A percentile compares a stretch with the other conserved stretches of the same genome.
These are phyloP conservation scores for Solenopsis fugax DNA, from an alignment of 1,140 invertebrate genomes.

Conservation along the genomic window DNA sequence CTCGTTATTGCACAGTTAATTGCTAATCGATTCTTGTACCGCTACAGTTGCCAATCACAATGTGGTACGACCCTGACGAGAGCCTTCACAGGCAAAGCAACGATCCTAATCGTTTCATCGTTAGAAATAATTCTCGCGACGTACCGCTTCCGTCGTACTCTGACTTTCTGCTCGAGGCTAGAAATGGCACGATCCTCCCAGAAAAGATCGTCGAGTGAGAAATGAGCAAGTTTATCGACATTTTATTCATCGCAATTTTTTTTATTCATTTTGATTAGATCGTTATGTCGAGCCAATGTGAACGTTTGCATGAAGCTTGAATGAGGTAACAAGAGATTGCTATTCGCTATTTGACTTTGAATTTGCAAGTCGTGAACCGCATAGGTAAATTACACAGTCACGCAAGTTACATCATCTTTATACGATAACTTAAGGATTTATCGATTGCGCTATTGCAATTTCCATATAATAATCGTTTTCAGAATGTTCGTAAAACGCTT, in stretches of 20 bases:
- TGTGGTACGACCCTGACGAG: constrained; percentile 54
- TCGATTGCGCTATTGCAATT: constrained; percentile 21
- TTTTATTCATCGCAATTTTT: background rate
- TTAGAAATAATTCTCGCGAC: constrained; percentile 31
- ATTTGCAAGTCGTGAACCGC: constrained; percentile 11
- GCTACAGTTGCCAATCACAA: constrained; percentile 57
- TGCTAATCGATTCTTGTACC: constrained; percentile 53
- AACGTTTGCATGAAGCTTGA: background rate
- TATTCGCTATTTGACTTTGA: constrained; percentile 16
- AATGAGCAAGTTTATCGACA: constrained; percentile 1
- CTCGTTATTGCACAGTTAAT: constrained; percentile 60
- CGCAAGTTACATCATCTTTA: constrained; percentile 6
- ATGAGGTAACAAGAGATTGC: background rate
- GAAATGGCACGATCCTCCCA: background rate
- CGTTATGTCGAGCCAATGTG: background rate
- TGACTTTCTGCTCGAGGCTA: constrained; percentile 13
- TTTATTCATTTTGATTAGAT: constrained; percentile 10
- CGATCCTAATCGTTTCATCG: constrained; percentile 57
- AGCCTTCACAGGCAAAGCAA: constrained; percentile 47
- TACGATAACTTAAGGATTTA: background rate
- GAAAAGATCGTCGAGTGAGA: constrained; percentile 7
- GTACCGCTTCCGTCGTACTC: constrained; percentile 5
- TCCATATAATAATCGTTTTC: constrained; percentile 33
- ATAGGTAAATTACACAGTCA: background rate
- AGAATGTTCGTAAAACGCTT: background rate